Percentiles rank a stretch among this genome's conserved stretches.
These are phyloP conservation scores for Guaruba guarouba DNA, from an alignment of 2,113 vertebrate species.

Conservation along the genomic window DNA sequence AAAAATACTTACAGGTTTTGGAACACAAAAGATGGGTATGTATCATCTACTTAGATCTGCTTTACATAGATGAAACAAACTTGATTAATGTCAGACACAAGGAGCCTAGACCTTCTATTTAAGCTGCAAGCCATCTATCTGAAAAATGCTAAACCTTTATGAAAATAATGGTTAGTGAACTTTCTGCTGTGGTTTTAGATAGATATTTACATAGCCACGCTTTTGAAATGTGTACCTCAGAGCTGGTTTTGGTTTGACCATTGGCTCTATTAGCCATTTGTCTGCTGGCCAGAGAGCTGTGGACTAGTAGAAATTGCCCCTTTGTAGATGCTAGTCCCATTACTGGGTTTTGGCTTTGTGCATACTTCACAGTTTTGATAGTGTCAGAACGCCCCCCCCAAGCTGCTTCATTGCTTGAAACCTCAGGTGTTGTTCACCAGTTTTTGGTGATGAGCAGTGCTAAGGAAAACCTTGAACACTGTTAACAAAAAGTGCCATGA, in stretches of 20 bases:
- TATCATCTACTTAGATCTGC: background rate
- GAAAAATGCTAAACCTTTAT: background rate
- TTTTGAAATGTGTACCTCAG: background rate
- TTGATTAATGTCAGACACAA: background rate
- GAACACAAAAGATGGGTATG: background rate
- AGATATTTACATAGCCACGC: accelerated
- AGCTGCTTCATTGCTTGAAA: background rate
- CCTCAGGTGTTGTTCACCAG: background rate
- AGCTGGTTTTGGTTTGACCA: background rate
- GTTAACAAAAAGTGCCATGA: background rate
- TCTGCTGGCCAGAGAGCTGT: background rate
- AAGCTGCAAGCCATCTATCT: background rate
- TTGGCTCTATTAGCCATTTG: background rate
- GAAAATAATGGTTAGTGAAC: background rate
- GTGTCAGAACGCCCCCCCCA: background rate
- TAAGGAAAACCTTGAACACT: background rate
- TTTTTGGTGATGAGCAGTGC: background rate
- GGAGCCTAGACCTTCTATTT: background rate
- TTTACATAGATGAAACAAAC: background rate
- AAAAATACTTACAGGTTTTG: background rate
- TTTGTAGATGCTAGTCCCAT: background rate
- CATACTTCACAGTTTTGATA: background rate
- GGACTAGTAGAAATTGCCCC: background rate
- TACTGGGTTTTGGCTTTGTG: background rate
- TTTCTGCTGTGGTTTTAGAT: background rate